Conservation (phyloP, 23 tunicate species). For the Trididemnum miniatum region DNA sequence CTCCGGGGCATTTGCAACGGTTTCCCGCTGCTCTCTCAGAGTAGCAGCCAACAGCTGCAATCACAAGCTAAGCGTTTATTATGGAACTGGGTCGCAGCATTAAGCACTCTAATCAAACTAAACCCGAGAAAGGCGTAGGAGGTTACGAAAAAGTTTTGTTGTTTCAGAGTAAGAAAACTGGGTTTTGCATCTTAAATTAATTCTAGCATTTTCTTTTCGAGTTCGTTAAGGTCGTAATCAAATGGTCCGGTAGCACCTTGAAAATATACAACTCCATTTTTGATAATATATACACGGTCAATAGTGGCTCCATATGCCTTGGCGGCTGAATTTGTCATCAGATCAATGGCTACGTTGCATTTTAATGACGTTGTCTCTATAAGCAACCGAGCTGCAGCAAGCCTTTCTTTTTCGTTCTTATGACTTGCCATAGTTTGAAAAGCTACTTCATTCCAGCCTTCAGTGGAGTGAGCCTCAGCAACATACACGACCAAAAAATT, state of each 20-base stretch:
- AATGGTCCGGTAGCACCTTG: slow-evolving; percentile 20
- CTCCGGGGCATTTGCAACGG: too few species aligned
- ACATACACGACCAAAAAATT: slow-evolving; percentile 10
- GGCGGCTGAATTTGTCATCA: background rate
- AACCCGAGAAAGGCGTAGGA: too few species aligned
- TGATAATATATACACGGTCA: background rate
- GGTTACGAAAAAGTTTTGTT: too few species aligned
- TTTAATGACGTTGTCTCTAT: background rate
- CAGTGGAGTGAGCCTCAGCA: slow-evolving; percentile 14
- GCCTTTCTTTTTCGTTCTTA: background rate
- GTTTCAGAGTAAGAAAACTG: too few species aligned
- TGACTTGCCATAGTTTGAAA: background rate
- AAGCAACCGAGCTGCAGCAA: background rate
- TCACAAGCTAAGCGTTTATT: too few species aligned
- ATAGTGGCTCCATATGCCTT: background rate
- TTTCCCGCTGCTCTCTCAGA: too few species aligned
- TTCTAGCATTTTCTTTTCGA: background rate
- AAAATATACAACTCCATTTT: background rate
- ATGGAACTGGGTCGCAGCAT: too few species aligned
- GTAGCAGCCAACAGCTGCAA: too few species aligned
- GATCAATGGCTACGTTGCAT: slow-evolving; percentile 6
- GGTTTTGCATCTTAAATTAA: too few species aligned
- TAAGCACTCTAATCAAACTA: too few species aligned
- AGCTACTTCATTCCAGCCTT: background rate
- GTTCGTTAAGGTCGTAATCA: background rate